Conservation (phyloP, 2,797 vertebrate species). For the Pygocentrus nattereri region DNA sequence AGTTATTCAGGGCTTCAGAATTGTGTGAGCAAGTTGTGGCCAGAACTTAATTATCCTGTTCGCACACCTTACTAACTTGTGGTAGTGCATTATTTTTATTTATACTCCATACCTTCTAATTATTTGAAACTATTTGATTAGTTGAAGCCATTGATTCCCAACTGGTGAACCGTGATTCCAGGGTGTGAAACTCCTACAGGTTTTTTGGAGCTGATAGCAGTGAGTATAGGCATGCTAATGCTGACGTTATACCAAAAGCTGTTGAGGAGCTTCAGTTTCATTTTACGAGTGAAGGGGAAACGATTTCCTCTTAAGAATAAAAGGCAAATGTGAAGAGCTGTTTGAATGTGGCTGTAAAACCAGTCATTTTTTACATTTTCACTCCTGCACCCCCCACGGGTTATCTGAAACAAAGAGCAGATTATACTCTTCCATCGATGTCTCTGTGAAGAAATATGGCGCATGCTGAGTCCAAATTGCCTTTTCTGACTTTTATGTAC, state of each 20-base stretch:
- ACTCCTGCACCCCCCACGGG: neutral
- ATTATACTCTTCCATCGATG: neutral
- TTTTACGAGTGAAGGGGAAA: neutral
- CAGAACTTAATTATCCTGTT: too few species aligned
- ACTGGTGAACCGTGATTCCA: too few species aligned
- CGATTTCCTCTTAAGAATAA: neutral
- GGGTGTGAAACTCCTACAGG: too few species aligned
- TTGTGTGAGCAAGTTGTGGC: too few species aligned
- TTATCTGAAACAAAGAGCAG: slow-evolving; percentile 6
- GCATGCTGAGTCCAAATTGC: slow-evolving; percentile 14
- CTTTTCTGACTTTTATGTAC: slow-evolving; percentile 24
- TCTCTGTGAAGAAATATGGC: slow-evolving; percentile 1
- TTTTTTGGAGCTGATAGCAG: neutral
- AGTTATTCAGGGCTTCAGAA: too few species aligned
- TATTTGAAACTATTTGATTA: too few species aligned
- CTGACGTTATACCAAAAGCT: neutral
- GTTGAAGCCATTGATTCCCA: too few species aligned
- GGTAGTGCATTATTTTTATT: too few species aligned
- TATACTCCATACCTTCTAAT: too few species aligned
- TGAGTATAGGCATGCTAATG: neutral
- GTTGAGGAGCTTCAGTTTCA: neutral
- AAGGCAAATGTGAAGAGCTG: neutral
- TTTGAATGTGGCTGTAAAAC: neutral
- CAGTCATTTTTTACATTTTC: neutral
- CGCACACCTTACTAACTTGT: too few species aligned